These are phyloP conservation scores for Bombus turneri DNA, from an alignment of 1,140 invertebrate species.

Conservation along the genomic window DNA sequence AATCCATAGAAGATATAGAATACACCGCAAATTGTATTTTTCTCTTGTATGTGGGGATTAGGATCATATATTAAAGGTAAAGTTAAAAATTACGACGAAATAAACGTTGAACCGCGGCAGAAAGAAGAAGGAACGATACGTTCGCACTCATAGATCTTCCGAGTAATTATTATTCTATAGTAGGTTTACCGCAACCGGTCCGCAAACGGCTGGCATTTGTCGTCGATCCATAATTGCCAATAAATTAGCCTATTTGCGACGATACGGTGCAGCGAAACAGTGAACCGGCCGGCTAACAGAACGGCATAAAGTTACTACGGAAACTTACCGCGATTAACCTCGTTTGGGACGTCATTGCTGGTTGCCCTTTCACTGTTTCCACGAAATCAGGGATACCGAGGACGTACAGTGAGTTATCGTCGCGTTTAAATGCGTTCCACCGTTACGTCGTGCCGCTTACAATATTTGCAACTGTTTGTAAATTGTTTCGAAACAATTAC, in stretches of 20 bases:
- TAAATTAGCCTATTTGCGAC: conserved; percentile 53
- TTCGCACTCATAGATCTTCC: conserved; percentile 29
- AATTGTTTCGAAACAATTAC: conserved; percentile 15
- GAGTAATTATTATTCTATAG: conserved; percentile 44
- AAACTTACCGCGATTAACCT: conserved; percentile 56
- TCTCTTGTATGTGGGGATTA: background rate
- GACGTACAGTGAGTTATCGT: conserved; percentile 46
- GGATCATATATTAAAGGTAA: background rate
- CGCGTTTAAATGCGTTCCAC: conserved; percentile 45
- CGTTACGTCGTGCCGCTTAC: background rate
- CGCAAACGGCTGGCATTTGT: conserved; percentile 53
- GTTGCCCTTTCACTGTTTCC: conserved; percentile 51
- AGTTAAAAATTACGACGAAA: background rate
- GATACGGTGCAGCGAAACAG: conserved; percentile 43
- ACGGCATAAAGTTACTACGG: conserved; percentile 52
- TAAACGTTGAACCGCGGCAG: background rate
- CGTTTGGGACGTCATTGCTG: conserved; percentile 44
- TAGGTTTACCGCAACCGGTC: conserved; percentile 13
- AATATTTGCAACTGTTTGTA: conserved; percentile 27
- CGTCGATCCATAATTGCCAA: conserved; percentile 54
- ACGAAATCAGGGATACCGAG: conserved; percentile 48
- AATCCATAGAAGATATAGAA: background rate
- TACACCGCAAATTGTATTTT: background rate
- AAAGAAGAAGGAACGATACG: background rate
- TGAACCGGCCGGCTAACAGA: conserved; percentile 30